Percentiles rank a stretch among this genome's conserved stretches.
These are phyloP conservation scores for Syngnathus acus DNA, from an alignment of 2,797 vertebrate genomes.

Conservation along the genomic window DNA sequence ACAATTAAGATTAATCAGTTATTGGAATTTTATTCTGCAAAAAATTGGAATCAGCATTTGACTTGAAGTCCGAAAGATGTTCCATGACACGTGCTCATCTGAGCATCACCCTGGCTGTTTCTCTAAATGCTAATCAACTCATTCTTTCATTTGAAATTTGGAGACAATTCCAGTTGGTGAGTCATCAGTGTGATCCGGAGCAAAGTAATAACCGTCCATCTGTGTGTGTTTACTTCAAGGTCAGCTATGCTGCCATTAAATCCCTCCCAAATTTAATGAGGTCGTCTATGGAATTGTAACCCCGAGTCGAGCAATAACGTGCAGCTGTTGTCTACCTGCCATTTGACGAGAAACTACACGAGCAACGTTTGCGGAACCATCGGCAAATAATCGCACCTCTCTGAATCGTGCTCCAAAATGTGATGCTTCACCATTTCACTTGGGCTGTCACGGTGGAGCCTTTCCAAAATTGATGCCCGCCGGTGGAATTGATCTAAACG, in stretches of 20 bases:
- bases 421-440: conserved; percentile 29
- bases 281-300: not conserved
- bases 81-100: conserved; percentile 11
- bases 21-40: not conserved
- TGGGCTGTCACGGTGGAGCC: conserved; percentile 19
- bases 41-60: conserved; percentile 28
- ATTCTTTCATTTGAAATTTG: not conserved
- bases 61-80: no score
- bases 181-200: conserved; percentile 6
- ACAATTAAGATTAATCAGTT: no score
- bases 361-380: not conserved
- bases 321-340: not conserved
- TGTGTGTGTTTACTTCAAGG: not conserved
- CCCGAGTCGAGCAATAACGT: not conserved
- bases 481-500: conserved; percentile 12
- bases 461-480: conserved; percentile 20
- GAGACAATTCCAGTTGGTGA: conserved; percentile 16
- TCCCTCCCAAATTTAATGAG: conserved; percentile 10
- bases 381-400: not conserved
- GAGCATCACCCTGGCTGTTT: not conserved
- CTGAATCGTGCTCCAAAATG: not conserved
- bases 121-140: not conserved
- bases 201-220: conserved; percentile 1
- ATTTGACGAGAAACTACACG: no score
- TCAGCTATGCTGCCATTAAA: conserved; percentile 4